Evolutionary conservation across 2,113 vertebrate genomes (phyloP), one percentile per base, ranked within the genome.

Genomic region (Hirundichthys speculiger): DNA sequence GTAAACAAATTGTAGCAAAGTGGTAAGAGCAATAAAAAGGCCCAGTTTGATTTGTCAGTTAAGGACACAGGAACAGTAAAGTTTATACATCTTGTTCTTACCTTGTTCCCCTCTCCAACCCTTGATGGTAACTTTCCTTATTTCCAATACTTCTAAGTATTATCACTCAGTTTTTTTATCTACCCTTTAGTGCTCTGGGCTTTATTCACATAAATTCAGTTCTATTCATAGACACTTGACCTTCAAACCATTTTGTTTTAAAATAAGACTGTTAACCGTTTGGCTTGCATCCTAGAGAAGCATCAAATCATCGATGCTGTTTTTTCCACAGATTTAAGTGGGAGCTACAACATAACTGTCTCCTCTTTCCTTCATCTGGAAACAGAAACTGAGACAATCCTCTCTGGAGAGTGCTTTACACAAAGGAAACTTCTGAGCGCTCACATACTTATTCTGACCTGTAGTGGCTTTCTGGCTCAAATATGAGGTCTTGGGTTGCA

Each of bases 351-450:
- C 69, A 75, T 25, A 49, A 69, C 5, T 4, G n/a, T 78, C 69
- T 85, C 52, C 18, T 66, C 30, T 78, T 73, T 58, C 60, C 42
- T 30, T 62, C 48, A 69, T 70, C 73, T 80, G 66, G 86, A 69
- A 89, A 88, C 41, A 79, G 16, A 73, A 80, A 46, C 73, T 70
- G 53, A 21, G 67, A 65, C 13, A 73, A 68, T 43, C 13, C 45
- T 47, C 78, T 75, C 73, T 15, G 14, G 83, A 84, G 84, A 76
- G 61, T 10, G 50, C 61, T 85, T 69, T 51, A 64, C 50, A 54
- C 56, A 57, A 69, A 73, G 57, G 66, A 70, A 86, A 86, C 75
- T 54, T 75, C 82, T 54, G 41, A 73, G 79, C 80, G 19, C 84
- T 77, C 73, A 83, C 84, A 59, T 61, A 48, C 60, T 77, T 75